A percentile compares a stretch with the other conserved stretches of the same genome.
These are phyloP conservation scores for Tychaedon coryphoeus DNA, from an alignment of 2,113 vertebrate genomes.

Conservation along the genomic window DNA sequence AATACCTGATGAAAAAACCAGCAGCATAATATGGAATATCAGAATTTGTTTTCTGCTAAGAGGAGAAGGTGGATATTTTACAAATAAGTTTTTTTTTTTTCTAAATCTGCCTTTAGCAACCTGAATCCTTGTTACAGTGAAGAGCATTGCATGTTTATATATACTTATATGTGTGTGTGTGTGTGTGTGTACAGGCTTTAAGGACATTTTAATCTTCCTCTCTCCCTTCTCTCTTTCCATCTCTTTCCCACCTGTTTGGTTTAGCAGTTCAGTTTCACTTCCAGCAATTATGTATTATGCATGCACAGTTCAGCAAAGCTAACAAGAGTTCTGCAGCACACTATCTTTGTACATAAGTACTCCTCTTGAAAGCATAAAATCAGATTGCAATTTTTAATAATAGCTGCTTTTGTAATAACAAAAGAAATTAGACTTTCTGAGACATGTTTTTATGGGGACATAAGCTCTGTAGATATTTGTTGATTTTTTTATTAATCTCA, in stretches of 20 bases:
- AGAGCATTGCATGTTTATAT: neutral
- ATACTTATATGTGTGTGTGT: neutral
- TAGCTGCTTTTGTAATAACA: neutral
- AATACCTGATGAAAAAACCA: neutral
- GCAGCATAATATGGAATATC: neutral
- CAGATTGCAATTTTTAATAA: conserved; percentile 19
- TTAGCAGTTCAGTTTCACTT: conserved; percentile 1
- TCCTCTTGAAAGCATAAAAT: conserved; percentile 11
- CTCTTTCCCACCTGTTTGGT: neutral
- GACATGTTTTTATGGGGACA: neutral
- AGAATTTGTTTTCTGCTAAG: neutral
- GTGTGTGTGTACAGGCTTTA: neutral
- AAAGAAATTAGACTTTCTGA: neutral
- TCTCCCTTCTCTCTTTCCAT: neutral
- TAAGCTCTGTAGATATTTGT: neutral
- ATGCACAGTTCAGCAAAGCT: neutral
- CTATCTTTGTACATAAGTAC: neutral
- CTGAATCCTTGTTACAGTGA: neutral
- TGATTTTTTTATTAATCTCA: neutral
- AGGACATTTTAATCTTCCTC: neutral
- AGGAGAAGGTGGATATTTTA: neutral
- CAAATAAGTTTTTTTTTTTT: neutral
- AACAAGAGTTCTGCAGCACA: neutral
- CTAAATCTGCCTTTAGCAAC: neutral
- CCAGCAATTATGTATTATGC: neutral